phyloP scores from a whole-genome alignment of 35 echinoderm and acorn worm species.

The Apostichopus parvimensis region DNA sequence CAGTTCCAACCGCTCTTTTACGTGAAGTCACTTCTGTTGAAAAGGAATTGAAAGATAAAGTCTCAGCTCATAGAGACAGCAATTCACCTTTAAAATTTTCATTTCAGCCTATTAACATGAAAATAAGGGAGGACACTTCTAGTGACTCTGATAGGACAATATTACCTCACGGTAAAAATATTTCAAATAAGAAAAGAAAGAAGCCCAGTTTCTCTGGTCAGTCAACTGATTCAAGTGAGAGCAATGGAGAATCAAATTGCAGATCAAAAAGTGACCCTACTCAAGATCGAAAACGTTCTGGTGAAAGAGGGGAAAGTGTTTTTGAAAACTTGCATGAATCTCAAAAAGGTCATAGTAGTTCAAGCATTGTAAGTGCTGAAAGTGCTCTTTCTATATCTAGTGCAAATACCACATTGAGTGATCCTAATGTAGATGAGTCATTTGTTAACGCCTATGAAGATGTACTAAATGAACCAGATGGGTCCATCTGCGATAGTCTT shows the following conservation, averaged over 20 bases:
- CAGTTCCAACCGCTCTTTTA: constrained; percentile 42
- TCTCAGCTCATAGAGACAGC: constrained; percentile 2
- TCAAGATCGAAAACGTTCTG: constrained; percentile 57
- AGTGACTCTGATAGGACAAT: constrained; percentile 50
- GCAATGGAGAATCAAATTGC: constrained; percentile 54
- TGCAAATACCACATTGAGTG: constrained; percentile 57
- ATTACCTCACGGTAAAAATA: constrained; percentile 36
- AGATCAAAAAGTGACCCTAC: constrained; percentile 65
- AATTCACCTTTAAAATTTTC: constrained; percentile 40
- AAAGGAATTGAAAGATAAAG: constrained; percentile 45
- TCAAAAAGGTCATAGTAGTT: constrained; percentile 24
- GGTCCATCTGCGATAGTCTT: constrained; percentile 36
- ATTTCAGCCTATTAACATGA: constrained; percentile 57
- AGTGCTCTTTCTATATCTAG: constrained; percentile 67
- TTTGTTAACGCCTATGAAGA: constrained; percentile 57
- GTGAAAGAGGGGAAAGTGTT: background rate
- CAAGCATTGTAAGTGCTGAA: constrained; percentile 65
- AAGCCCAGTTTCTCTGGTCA: constrained; percentile 40
- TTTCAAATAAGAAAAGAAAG: constrained; percentile 9
- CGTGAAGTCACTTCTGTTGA: constrained; percentile 38
- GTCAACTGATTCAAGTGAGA: constrained; percentile 52
- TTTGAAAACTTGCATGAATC: constrained; percentile 49
- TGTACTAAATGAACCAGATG: constrained; percentile 49
- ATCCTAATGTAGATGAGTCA: constrained; percentile 46
- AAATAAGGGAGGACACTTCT: constrained; percentile 27